A percentile compares a stretch with the other conserved stretches of the same genome.
phyloP scores from a whole-genome alignment of 2,888 invertebrate genomes.

The Andrena flavipes region DNA sequence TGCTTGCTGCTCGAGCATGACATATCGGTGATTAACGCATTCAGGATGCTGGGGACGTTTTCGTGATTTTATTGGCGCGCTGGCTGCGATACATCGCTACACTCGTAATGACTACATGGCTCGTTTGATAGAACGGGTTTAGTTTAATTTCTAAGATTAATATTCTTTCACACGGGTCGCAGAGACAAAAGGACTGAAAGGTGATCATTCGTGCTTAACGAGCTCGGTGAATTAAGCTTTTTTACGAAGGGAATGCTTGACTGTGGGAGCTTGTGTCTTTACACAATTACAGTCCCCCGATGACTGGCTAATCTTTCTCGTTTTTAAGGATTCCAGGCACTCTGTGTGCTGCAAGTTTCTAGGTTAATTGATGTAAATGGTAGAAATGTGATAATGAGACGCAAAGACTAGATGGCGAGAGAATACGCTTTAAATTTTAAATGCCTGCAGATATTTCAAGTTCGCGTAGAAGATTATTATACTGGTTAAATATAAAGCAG shows the following conservation, averaged over 20 bases:
- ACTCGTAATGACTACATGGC: neutral
- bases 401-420: too few relatives aligned
- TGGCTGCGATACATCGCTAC: neutral
- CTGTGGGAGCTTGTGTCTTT: neutral
- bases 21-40: slow-evolving; percentile 7
- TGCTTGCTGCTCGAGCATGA: neutral
- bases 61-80: slow-evolving; percentile 13
- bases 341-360: neutral
- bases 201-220: neutral
- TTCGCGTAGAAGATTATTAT: too few relatives aligned
- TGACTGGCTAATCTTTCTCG: neutral
- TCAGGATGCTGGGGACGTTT: slow-evolving; percentile 9
- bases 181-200: neutral
- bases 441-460: too few relatives aligned
- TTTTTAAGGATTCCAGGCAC: neutral
- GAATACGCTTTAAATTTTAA: too few relatives aligned
- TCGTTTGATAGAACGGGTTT: neutral
- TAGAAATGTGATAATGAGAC: neutral
- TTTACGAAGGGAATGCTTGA: neutral
- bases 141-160: slow-evolving; percentile 20
- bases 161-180: neutral
- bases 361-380: neutral
- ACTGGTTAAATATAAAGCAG: too few relatives aligned
- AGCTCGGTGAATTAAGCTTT: slow-evolving; percentile 4
- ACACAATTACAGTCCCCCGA: neutral